A percentile compares a stretch with the other conserved stretches of the same genome.
Evolutionary conservation across 2,888 invertebrate species (phyloP).

Genomic region (Tiliacea aurago): DNA sequence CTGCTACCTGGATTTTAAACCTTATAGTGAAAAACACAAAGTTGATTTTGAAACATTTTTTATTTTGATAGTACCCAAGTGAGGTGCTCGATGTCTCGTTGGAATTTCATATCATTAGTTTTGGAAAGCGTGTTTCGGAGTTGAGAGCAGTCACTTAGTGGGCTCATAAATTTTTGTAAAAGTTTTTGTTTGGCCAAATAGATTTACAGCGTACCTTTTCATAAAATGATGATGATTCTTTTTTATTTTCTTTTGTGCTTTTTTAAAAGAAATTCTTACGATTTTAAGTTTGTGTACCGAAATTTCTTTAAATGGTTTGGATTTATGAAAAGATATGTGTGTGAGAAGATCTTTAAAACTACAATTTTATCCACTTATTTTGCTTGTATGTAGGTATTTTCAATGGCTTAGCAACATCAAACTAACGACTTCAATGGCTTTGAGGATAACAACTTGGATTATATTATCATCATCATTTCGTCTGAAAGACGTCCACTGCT

Average conservation of each 20-base stretch:
- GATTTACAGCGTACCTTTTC: conserved; percentile 42
- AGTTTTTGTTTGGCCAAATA: conserved; percentile 46
- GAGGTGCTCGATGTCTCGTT: conserved; percentile 54
- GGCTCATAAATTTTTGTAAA: conserved; percentile 50
- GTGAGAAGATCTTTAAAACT: not conserved
- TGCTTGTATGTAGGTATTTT: not conserved
- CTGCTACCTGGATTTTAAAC: conserved; percentile 10
- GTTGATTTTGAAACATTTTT: conserved; percentile 25
- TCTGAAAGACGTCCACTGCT: too few relatives aligned
- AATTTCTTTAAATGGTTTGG: not conserved
- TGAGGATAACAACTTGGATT: not conserved
- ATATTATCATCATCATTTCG: too few relatives aligned
- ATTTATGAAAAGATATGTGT: not conserved
- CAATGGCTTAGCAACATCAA: too few relatives aligned
- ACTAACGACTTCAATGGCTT: not conserved
- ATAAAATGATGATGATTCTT: conserved; percentile 1
- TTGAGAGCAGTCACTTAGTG: conserved; percentile 60
- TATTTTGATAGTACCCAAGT: conserved; percentile 30
- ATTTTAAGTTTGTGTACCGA: not conserved
- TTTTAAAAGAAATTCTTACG: not conserved
- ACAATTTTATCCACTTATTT: not conserved
- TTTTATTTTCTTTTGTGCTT: not conserved
- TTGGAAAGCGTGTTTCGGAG: conserved; percentile 63
- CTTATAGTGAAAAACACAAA: not conserved
- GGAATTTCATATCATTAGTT: conserved; percentile 67